Base-by-base conservation (phyloP, 2,888 invertebrate species). In the Pterostichus madidus region DNA sequence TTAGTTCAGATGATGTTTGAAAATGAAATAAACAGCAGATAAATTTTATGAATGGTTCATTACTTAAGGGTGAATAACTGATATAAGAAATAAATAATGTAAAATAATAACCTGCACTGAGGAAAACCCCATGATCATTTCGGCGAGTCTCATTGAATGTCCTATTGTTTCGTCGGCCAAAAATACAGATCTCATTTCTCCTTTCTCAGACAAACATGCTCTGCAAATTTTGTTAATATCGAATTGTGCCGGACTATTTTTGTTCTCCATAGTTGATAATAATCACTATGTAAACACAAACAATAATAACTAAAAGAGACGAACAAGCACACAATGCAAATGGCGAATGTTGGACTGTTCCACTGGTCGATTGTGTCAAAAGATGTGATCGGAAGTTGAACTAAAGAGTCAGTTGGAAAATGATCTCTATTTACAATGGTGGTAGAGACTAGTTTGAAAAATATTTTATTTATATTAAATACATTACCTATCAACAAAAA, bases 201-300 rank as follows among this genome's bases (percentile, higher is more conserved):
- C 89, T 84, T 90, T 90, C 86, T 89, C 89, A 31, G 89, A 88
- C 77, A 91, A 87, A 85, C 91, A 91, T 56, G 91, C 88, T 59
- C 91, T 88, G 86, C 91, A 91, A 82, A 91, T 89, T 87, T 91
- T 90, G 83, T 87, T 89, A 61, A 91, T 86, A 86, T 90, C 90
- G 83, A 90, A 87, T 83, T 86, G 85, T 83, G 85, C 83, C 53
- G 84, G 64, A 79, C 84, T 85, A 85, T 84, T 85, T 85, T 85
- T 86, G 81, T 88, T 84, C 86, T 83, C 86, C 84, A 85, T 89
- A 87, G 78, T 86, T 84, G 86, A 89, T 89, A 84, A 88, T 86
- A 85, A 89, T 89, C 88, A 89, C 89, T 84, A 85, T 84, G 86
- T 86, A 85, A 87, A 86, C 85, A 86, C 85, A 88, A 86, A 85